phyloP scores from a whole-genome alignment of 2,888 invertebrate species.

The Drosophila picticornis region DNA sequence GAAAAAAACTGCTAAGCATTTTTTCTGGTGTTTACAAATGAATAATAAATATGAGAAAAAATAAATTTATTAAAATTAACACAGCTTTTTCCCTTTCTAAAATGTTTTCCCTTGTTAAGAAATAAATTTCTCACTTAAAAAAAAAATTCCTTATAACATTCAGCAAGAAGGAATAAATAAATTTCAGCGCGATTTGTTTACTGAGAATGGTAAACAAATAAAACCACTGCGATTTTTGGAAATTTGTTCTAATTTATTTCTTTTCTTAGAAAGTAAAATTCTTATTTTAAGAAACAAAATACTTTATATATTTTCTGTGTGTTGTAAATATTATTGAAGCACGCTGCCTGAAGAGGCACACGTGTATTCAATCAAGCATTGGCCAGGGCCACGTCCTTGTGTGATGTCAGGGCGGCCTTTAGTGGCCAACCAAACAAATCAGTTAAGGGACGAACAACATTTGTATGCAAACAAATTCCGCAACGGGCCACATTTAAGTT shows the following conservation, averaged over 20 bases:
- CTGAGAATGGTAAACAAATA: not conserved
- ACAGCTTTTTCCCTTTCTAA: not conserved
- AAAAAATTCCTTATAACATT: too few relatives aligned
- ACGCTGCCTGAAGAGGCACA: conserved; percentile 36
- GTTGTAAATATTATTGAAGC: not conserved
- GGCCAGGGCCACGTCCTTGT: conserved; percentile 56
- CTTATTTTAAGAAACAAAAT: not conserved
- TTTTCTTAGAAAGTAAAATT: not conserved
- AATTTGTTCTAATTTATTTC: not conserved
- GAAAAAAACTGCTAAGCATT: not conserved
- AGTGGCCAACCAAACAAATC: conserved; percentile 66
- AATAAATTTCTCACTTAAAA: not conserved
- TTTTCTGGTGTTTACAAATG: not conserved
- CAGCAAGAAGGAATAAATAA: not conserved
- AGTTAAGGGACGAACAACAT: conserved; percentile 44
- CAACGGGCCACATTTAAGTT: conserved; percentile 10
- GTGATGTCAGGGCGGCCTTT: conserved; percentile 74
- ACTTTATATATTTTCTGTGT: not conserved
- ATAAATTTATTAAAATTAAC: not conserved
- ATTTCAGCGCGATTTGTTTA: not conserved
- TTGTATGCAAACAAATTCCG: conserved; percentile 54
- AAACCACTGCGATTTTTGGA: not conserved
- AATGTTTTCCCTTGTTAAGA: not conserved
- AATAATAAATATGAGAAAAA: not conserved
- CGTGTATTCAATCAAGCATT: conserved; percentile 60